Evolutionary conservation across 2,797 vertebrate species (phyloP).

Genomic region (Valencia hispanica): DNA sequence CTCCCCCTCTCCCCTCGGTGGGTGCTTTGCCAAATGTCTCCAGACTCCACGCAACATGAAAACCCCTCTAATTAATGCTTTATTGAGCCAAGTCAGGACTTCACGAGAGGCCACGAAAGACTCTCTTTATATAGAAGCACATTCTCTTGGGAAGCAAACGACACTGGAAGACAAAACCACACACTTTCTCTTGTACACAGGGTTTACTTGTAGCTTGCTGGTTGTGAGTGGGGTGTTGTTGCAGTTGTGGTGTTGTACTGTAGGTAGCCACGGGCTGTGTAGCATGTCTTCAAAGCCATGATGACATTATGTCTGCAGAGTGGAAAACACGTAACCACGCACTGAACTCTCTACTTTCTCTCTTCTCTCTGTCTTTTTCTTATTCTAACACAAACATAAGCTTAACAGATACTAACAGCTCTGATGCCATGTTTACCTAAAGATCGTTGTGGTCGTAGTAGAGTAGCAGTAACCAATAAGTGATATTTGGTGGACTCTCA

Average conservation of each 20-base stretch:
- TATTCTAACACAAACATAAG: slow-evolving; percentile 72
- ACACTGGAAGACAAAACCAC: slow-evolving; percentile 53
- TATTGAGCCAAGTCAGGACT: slow-evolving; percentile 82
- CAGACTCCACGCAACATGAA: slow-evolving; percentile 73
- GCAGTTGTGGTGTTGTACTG: slow-evolving; percentile 75
- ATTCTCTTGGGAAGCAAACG: slow-evolving; percentile 70
- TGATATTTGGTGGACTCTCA: slow-evolving; percentile 48
- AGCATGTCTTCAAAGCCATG: slow-evolving; percentile 86
- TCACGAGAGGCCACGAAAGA: slow-evolving; percentile 62
- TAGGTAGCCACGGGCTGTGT: slow-evolving; percentile 79
- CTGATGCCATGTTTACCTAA: slow-evolving; percentile 78
- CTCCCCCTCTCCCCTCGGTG: slow-evolving; percentile 33
- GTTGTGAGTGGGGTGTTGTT: slow-evolving; percentile 73
- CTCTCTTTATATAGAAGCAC: slow-evolving; percentile 75
- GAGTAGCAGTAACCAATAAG: slow-evolving; percentile 75
- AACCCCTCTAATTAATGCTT: slow-evolving; percentile 77
- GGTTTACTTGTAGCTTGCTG: slow-evolving; percentile 81
- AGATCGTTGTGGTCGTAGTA: slow-evolving; percentile 77
- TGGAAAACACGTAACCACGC: slow-evolving; percentile 70
- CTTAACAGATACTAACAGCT: slow-evolving; percentile 66
- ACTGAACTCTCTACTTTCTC: slow-evolving; percentile 62
- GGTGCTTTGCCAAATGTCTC: slow-evolving; percentile 85
- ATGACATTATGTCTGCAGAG: slow-evolving; percentile 76
- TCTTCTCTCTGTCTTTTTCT: slow-evolving; percentile 40
- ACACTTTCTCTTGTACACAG: slow-evolving; percentile 74